Percentiles rank a stretch among this genome's conserved stretches.
These are phyloP conservation scores for Spatulosminthurus flaviceps DNA, from an alignment of 2,888 invertebrate genomes.

Conservation along the genomic window DNA sequence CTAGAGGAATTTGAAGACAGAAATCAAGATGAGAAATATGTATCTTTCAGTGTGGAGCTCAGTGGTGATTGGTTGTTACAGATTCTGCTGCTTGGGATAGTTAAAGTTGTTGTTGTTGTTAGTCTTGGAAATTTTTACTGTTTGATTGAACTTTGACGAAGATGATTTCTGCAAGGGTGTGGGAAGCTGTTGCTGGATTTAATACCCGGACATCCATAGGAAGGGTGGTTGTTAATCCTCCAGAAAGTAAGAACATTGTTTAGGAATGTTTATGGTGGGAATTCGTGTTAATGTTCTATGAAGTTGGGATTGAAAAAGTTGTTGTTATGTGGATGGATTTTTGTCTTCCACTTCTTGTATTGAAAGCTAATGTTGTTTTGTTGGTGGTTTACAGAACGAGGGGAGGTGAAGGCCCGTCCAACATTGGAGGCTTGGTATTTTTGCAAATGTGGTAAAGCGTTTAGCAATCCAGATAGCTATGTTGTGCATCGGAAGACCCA, in stretches of 20 bases:
- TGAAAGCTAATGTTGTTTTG: no score
- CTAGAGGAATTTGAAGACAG: no score
- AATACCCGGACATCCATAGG: background rate
- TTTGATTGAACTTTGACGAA: background rate
- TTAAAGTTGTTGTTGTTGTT: no score
- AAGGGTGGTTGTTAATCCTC: slow-evolving; percentile 23
- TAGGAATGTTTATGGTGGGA: background rate
- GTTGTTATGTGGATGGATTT: no score
- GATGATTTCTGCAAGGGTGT: background rate
- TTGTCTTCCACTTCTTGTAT: background rate
- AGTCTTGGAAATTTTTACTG: no score
- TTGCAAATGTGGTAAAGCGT: background rate
- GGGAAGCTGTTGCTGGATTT: background rate
- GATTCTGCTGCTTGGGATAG: no score
- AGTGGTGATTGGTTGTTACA: no score
- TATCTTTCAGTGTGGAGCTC: no score
- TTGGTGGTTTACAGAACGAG: slow-evolving; percentile 8
- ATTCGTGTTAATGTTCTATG: no score
- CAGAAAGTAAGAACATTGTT: background rate
- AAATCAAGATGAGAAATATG: no score
- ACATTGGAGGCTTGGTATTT: slow-evolving; percentile 3
- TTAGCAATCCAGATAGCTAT: background rate
- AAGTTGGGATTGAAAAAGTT: no score
- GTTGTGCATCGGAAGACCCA: background rate
- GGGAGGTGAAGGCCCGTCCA: background rate